These are phyloP conservation scores for Lordiphosa andalusiaca DNA, from an alignment of 2,888 invertebrate species.

Conservation along the genomic window DNA sequence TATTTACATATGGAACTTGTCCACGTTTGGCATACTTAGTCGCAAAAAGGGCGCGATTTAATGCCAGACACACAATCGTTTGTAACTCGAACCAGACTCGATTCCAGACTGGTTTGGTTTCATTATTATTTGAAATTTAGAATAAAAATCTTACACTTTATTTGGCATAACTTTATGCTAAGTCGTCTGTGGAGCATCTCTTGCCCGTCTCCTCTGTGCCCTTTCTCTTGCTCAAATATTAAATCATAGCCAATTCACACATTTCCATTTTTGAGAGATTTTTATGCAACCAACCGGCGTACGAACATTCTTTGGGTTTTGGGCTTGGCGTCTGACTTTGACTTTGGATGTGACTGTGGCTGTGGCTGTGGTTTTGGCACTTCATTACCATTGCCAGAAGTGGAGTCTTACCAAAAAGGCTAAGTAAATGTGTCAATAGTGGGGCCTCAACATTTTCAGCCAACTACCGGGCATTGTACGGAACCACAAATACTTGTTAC, in stretches of 20 bases:
- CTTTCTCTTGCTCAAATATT: constrained; percentile 45
- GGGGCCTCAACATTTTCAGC: constrained; percentile 2
- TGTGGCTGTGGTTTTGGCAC: constrained; percentile 34
- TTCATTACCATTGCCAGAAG: constrained; percentile 31
- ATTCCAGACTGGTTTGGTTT: neutral
- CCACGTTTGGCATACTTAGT: neutral
- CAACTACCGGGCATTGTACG: constrained; percentile 37
- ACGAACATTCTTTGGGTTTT: constrained; percentile 32
- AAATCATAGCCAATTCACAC: constrained; percentile 67
- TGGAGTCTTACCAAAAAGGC: constrained; percentile 26
- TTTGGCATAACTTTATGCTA: constrained; percentile 13
- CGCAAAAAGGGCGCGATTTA: constrained; percentile 18
- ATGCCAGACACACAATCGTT: constrained; percentile 6
- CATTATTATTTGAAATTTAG: constrained; percentile 7
- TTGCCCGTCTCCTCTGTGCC: neutral
- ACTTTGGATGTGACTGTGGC: constrained; percentile 35
- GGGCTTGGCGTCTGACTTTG: constrained; percentile 24
- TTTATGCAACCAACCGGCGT: constrained; percentile 25
- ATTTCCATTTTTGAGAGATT: constrained; percentile 39
- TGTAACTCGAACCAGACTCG: constrained; percentile 18
- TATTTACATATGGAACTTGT: neutral
- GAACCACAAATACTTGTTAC: constrained; percentile 20
- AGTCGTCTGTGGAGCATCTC: constrained; percentile 21
- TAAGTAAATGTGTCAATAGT: constrained; percentile 59
- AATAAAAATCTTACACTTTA: too few relatives aligned